Evolutionary conservation across 2,113 vertebrate species (phyloP), one percentile per base, ranked within the genome.

Genomic region (Muntiacus reevesi): DNA sequence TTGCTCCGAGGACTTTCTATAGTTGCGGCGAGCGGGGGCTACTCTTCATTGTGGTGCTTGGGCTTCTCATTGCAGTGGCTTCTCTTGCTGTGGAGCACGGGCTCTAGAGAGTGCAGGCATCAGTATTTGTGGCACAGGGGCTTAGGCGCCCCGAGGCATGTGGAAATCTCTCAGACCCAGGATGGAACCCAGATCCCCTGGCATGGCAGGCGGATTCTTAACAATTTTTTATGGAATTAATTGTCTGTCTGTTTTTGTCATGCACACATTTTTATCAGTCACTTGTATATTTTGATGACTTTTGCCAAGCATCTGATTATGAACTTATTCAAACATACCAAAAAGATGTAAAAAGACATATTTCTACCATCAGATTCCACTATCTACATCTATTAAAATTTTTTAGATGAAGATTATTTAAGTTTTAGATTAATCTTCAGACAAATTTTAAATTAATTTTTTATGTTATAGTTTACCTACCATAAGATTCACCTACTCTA

Each of bases 11-110:
- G 36, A 40, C 71, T 76, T 76, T 43, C 71, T 76, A 21, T 76
- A 27, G 36, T 3, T 76, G 40, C 2, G 23, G 11, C 3, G 1
- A 43, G 71, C 0, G 0, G 23, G 71, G 71, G 12, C 40, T 27
- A 0, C 40, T 14, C 71, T 43, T 76, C 36, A 25, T 13, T 27
- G 36, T 1, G 0, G 36, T 27, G 71, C 71, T 3, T 25, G 36
- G 36, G 21, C 23, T 74, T 76, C 71, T 27, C 23, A 25, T 27
- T 43, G 12, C 71, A 14, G 23, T 25, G 71, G 71, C 36, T 74
- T 13, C 23, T 43, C 36, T 27, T 27, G 21, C 3, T 25, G 71
- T 6, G 36, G 10, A 14, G 36, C 23, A 27, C 0, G 3, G 21
- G 36, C 67, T 74, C n/a, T 74, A 13, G 67, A 36, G 71, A 23